phyloP scores from a whole-genome alignment of 2,113 vertebrate genomes.

The Plectropomus leopardus region DNA sequence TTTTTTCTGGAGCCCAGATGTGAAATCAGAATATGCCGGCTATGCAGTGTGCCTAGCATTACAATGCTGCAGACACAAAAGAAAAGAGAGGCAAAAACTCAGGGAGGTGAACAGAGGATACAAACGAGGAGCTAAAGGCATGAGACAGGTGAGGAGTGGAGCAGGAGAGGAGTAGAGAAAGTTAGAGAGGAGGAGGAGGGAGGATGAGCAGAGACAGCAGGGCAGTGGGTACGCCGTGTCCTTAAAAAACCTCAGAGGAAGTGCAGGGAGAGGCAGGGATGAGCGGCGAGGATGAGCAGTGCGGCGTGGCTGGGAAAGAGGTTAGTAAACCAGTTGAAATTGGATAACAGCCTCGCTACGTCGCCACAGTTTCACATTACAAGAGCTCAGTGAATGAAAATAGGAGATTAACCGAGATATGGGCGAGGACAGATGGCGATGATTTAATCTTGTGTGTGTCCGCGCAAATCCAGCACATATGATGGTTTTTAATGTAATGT shows the following conservation, averaged over 20 bases:
- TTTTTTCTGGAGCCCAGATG: conserved; percentile 69
- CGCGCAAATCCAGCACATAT: conserved; percentile 67
- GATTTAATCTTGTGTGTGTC: conserved; percentile 70
- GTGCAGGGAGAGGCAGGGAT: conserved; percentile 63
- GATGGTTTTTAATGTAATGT: conserved; percentile 46
- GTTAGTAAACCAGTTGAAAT: conserved; percentile 83
- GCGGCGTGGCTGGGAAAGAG: conserved; percentile 76
- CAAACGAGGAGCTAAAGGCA: neutral
- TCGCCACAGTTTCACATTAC: conserved; percentile 65
- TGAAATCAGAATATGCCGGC: conserved; percentile 29
- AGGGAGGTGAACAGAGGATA: conserved; percentile 1
- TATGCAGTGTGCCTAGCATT: conserved; percentile 42
- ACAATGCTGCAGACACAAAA: conserved; percentile 54
- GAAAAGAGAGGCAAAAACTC: conserved; percentile 1
- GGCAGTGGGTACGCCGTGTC: conserved; percentile 71
- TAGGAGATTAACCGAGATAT: conserved; percentile 78
- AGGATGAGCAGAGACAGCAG: conserved; percentile 38
- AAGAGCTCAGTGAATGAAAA: conserved; percentile 74
- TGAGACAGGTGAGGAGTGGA: conserved; percentile 49
- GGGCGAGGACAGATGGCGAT: conserved; percentile 66
- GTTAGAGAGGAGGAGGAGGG: conserved; percentile 18
- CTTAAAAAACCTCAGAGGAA: conserved; percentile 76
- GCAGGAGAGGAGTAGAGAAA: conserved; percentile 22
- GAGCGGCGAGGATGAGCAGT: conserved; percentile 75
- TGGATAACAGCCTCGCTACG: conserved; percentile 70